phyloP scores from a whole-genome alignment of 2,113 vertebrate species.

The Blennius ocellaris region DNA sequence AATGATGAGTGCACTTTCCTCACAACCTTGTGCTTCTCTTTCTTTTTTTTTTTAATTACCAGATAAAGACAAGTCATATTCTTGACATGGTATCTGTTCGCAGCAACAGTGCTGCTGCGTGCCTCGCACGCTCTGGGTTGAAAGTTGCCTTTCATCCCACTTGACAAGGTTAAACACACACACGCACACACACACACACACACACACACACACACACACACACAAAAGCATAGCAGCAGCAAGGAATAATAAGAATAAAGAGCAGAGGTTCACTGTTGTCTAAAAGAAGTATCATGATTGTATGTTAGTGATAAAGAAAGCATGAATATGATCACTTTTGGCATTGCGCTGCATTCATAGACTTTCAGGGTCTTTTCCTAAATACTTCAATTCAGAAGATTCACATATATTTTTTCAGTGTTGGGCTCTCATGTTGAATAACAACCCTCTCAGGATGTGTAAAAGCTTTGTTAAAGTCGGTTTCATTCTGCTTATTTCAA shows the following conservation, averaged over 20 bases:
- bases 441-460: neutral
- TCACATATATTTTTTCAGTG: constrained; percentile 1
- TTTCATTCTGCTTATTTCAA: constrained; percentile 17
- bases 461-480: constrained; percentile 1
- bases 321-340: neutral
- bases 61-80: constrained; percentile 32
- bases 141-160: constrained; percentile 44
- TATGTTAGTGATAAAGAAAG: neutral
- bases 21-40: constrained; percentile 15
- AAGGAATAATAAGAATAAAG: constrained; percentile 14
- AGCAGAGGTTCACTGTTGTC: constrained; percentile 14
- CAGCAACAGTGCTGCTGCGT: constrained; percentile 10
- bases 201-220: too few species aligned
- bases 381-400: neutral
- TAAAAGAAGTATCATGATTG: constrained; percentile 17
- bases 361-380: neutral
- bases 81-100: constrained; percentile 40
- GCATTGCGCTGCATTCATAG: neutral
- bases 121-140: constrained; percentile 3
- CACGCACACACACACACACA: too few species aligned
- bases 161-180: constrained; percentile 42
- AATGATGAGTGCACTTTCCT: constrained; percentile 27
- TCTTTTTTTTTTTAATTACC: constrained; percentile 49
- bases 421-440: constrained; percentile 2
- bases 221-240: constrained; percentile 14